A percentile compares a stretch with the other conserved stretches of the same genome.
These are phyloP conservation scores for Pimpla rufipes DNA, from an alignment of 2,888 invertebrate species.

Conservation along the genomic window DNA sequence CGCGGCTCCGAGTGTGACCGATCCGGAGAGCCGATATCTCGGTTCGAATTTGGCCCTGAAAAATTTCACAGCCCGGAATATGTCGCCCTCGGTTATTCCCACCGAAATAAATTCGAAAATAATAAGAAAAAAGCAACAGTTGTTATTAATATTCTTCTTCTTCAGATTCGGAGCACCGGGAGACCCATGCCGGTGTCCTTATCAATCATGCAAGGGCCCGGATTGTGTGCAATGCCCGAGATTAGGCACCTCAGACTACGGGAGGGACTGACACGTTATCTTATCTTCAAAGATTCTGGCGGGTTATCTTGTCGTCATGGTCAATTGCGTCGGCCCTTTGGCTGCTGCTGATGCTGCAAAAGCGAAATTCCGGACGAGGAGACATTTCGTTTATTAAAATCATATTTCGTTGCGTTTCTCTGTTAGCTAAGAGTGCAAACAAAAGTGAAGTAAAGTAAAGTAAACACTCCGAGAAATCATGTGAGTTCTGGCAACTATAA, in stretches of 20 bases:
- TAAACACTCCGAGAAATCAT: too few relatives aligned
- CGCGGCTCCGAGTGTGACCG: too few relatives aligned
- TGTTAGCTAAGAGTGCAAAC: too few relatives aligned
- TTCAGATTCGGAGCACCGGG: not conserved
- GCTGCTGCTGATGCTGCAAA: conserved; percentile 14
- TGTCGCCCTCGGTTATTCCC: not conserved
- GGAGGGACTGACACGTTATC: conserved; percentile 2
- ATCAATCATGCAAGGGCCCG: not conserved
- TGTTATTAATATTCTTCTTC: not conserved
- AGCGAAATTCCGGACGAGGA: too few relatives aligned
- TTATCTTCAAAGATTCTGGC: conserved; percentile 34
- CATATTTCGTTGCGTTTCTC: too few relatives aligned
- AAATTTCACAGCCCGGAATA: too few relatives aligned
- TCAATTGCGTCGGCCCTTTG: conserved; percentile 20
- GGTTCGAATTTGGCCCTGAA: not conserved
- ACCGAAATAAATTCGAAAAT: too few relatives aligned
- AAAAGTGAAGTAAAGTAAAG: too few relatives aligned
- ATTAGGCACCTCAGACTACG: conserved; percentile 40
- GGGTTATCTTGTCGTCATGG: conserved; percentile 31
- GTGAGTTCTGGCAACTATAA: too few relatives aligned
- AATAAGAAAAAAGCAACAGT: too few relatives aligned
- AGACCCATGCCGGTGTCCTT: not conserved
- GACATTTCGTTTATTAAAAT: too few relatives aligned
- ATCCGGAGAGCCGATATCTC: not conserved
- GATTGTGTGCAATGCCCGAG: conserved; percentile 20